These are phyloP conservation scores for Rallus crepitans DNA, from an alignment of 2,797 vertebrate species.

Conservation along the genomic window DNA sequence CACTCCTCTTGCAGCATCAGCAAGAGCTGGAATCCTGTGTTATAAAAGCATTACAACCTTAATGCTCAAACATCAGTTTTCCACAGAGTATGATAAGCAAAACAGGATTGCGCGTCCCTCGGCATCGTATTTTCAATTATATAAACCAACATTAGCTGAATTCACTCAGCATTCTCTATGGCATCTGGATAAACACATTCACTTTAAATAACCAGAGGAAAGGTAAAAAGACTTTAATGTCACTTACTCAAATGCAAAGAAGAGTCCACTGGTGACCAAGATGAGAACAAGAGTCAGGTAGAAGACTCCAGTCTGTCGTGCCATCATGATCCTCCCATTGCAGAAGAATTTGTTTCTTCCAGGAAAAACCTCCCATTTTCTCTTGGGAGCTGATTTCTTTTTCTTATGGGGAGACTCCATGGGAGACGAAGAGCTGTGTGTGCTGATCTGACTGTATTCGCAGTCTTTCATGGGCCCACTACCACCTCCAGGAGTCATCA, in stretches of 20 bases:
- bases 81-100: background rate
- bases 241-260: conserved; percentile 99
- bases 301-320: conserved; percentile 97
- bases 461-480: conserved; percentile 95
- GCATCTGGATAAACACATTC: background rate
- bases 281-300: conserved; percentile 97
- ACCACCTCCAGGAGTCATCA: conserved; percentile 92
- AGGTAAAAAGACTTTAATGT: background rate
- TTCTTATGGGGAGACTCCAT: conserved; percentile 97
- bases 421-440: conserved; percentile 91
- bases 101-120: background rate
- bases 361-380: conserved; percentile 97
- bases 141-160: background rate
- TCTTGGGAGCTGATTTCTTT: conserved; percentile 84
- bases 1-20: background rate
- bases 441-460: conserved; percentile 97
- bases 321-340: conserved; percentile 98
- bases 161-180: background rate
- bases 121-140: background rate
- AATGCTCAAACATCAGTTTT: background rate
- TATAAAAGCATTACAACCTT: background rate
- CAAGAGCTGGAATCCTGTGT: background rate
- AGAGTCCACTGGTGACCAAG: conserved; percentile 95
- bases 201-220: background rate
- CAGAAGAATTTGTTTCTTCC: conserved; percentile 98